Conservation (phyloP, 2,888 invertebrate genomes). For the Cryptocephalus primarius region DNA sequence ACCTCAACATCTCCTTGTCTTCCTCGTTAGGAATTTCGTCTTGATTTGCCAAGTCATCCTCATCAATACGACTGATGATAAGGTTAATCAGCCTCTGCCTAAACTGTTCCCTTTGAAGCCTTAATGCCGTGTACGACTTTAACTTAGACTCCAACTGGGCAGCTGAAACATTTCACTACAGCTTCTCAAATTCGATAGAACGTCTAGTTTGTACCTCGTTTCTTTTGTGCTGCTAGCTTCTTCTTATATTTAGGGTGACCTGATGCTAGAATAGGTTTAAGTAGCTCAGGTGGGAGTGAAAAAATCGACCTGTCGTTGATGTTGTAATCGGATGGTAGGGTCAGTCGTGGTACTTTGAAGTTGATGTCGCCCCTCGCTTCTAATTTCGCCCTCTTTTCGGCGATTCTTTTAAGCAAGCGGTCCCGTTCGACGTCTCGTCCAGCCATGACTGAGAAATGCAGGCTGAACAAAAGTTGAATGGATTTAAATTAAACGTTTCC, state of each 20-base stretch:
- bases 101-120: slow-evolving; percentile 72
- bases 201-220: slow-evolving; percentile 23
- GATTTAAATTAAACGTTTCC: slow-evolving; percentile 1
- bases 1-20: slow-evolving; percentile 63
- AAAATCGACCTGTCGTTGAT: slow-evolving; percentile 47
- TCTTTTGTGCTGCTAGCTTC: slow-evolving; percentile 30
- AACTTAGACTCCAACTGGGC: slow-evolving; percentile 30
- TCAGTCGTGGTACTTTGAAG: slow-evolving; percentile 44
- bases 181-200: background rate
- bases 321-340: slow-evolving; percentile 47
- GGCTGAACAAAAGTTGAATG: too few species aligned
- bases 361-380: slow-evolving; percentile 40
- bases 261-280: slow-evolving; percentile 32
- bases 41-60: slow-evolving; percentile 39
- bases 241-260: slow-evolving; percentile 30
- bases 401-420: slow-evolving; percentile 38
- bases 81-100: slow-evolving; percentile 66
- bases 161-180: slow-evolving; percentile 30
- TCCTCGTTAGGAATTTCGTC: slow-evolving; percentile 47
- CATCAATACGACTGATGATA: slow-evolving; percentile 50
- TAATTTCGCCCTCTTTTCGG: slow-evolving; percentile 32
- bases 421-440: slow-evolving; percentile 31
- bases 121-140: slow-evolving; percentile 55
- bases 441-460: slow-evolving; percentile 13
- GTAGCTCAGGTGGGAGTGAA: slow-evolving; percentile 51